Conservation (phyloP, 2,888 invertebrate genomes). For the Eupeodes luniger region DNA sequence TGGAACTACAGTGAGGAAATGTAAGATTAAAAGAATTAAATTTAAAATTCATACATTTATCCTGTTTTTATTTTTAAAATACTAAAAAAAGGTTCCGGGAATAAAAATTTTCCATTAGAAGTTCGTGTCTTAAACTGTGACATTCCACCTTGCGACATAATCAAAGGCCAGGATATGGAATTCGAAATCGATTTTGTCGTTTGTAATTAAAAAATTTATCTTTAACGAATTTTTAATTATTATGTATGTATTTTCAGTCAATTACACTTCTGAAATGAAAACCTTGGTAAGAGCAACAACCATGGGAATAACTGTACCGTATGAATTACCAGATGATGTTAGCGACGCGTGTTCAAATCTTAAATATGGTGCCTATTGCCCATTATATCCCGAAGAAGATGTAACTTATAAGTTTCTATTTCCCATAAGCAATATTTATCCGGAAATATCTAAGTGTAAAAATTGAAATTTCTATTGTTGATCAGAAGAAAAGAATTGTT, state of each 20-base stretch:
- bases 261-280: conserved; percentile 77
- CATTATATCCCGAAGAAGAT: conserved; percentile 80
- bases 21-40: conserved; percentile 17
- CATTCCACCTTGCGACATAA: conserved; percentile 79
- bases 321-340: conserved; percentile 80
- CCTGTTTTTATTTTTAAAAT: background rate
- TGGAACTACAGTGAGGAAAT: conserved; percentile 54
- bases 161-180: conserved; percentile 78
- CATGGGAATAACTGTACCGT: conserved; percentile 80
- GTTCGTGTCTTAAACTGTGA: conserved; percentile 80
- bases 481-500: conserved; percentile 77
- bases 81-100: conserved; percentile 31
- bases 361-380: conserved; percentile 81
- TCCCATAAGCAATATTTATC: conserved; percentile 80
- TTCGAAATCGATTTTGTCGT: conserved; percentile 81
- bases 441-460: conserved; percentile 81
- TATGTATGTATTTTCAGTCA: conserved; percentile 12
- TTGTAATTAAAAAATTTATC: conserved; percentile 77
- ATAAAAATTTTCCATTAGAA: conserved; percentile 78
- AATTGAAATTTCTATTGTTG: conserved; percentile 80
- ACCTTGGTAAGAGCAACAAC: conserved; percentile 80
- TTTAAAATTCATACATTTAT: background rate
- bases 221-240: background rate
- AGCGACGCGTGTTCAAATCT: conserved; percentile 80
- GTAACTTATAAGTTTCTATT: conserved; percentile 81